Evolutionary conservation across 2,888 invertebrate genomes (phyloP).

Genomic region (Noctua pronuba): DNA sequence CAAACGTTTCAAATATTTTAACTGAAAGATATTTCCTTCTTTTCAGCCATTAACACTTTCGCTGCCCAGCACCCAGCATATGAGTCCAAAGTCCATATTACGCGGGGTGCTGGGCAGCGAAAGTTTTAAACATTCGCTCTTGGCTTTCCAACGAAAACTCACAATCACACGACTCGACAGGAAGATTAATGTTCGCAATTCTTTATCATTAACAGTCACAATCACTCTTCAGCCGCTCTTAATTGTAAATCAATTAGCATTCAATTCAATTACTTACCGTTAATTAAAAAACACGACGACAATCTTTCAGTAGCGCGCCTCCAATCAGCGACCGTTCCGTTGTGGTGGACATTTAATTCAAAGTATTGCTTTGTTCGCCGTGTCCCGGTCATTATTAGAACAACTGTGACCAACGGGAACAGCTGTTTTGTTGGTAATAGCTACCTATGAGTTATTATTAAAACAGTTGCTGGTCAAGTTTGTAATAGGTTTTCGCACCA

Average conservation of each 20-base stretch:
- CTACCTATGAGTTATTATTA: neutral
- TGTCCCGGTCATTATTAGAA: conserved; percentile 35
- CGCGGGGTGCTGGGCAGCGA: too few species aligned
- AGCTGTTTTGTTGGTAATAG: conserved; percentile 19
- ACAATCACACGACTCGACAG: neutral
- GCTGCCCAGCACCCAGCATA: too few species aligned
- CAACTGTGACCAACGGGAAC: conserved; percentile 22
- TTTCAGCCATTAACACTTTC: neutral
- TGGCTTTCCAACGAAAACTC: neutral
- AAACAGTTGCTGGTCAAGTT: neutral
- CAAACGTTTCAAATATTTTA: neutral
- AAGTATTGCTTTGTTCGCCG: conserved; percentile 65
- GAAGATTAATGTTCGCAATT: conserved; percentile 4
- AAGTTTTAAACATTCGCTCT: rapidly evolving
- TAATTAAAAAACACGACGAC: conserved; percentile 52
- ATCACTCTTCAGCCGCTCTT: neutral
- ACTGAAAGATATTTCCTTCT: neutral
- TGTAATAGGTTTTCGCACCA: neutral
- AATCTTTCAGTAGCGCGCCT: conserved; percentile 35
- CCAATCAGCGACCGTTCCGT: conserved; percentile 59
- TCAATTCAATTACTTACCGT: conserved; percentile 32
- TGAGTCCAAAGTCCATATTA: too few species aligned
- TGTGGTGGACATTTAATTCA: conserved; percentile 67
- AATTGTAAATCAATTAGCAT: conserved; percentile 45
- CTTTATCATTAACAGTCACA: neutral